A percentile compares a stretch with the other conserved stretches of the same genome.
Evolutionary conservation across 2,888 invertebrate genomes (phyloP).

Genomic region (Dolichomitus sp.): DNA sequence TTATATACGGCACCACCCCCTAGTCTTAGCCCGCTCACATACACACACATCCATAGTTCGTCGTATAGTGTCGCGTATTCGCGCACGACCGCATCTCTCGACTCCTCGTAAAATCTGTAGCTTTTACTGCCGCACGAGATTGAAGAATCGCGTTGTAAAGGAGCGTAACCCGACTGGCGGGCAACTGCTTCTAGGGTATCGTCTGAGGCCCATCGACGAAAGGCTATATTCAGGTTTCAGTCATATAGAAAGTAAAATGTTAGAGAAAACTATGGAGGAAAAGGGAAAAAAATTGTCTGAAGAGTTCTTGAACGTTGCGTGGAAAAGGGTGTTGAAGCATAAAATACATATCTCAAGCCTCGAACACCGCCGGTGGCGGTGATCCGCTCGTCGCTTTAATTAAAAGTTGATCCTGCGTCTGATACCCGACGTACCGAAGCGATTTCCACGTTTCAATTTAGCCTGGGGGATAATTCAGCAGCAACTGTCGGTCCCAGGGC

Average conservation of each 20-base stretch:
- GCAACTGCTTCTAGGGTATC: slow-evolving; percentile 43
- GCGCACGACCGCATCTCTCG: slow-evolving; percentile 57
- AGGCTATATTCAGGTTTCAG: background rate
- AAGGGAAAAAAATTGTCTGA: background rate
- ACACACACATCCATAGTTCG: slow-evolving; percentile 6
- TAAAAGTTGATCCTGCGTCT: slow-evolving; percentile 83
- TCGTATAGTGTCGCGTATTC: slow-evolving; percentile 22
- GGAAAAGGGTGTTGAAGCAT: slow-evolving; percentile 76
- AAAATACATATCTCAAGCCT: slow-evolving; percentile 83
- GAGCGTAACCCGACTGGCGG: slow-evolving; percentile 71
- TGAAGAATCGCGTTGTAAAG: slow-evolving; percentile 80
- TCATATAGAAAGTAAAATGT: slow-evolving; percentile 43
- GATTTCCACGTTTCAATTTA: slow-evolving; percentile 77
- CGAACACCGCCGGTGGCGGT: slow-evolving; percentile 55
- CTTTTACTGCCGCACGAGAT: slow-evolving; percentile 79
- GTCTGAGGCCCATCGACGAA: slow-evolving; percentile 23
- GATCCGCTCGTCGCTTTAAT: slow-evolving; percentile 80
- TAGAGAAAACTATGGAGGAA: slow-evolving; percentile 38
- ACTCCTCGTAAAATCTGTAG: slow-evolving; percentile 79
- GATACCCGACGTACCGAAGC: slow-evolving; percentile 74
- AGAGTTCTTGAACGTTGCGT: slow-evolving; percentile 32
- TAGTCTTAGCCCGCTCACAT: background rate
- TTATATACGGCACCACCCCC: background rate
- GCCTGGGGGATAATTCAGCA: slow-evolving; percentile 75
- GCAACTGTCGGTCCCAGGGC: slow-evolving; percentile 59